Base-by-base conservation (phyloP, 2,888 invertebrate genomes). In the Reticulitermes lucifugus region DNA sequence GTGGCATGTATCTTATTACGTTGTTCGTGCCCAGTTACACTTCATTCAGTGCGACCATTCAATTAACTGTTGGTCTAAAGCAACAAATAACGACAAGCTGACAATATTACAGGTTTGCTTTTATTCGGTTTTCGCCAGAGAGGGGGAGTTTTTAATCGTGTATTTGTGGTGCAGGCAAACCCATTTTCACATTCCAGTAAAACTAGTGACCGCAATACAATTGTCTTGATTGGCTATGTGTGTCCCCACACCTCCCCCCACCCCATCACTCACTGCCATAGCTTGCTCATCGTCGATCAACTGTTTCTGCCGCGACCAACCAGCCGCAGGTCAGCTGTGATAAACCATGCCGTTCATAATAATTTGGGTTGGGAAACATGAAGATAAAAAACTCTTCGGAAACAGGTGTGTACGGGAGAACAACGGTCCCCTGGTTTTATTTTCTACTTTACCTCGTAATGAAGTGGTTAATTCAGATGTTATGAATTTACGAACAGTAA, bases 211-310 rank as follows among this genome's bases (percentile, higher is more conserved):
- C 51, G 51, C n/a, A 46, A 77, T 46, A 77, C 77, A 77, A 77
- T 77, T 77, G 41, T 77, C 46, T 41, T 77, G 77, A 77, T 77
- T 77, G 46, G 77, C 77, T 77, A 51, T 5, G 51, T 14, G n/a
- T 25, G 65, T 25, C 25, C 65, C 25, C 7, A 7, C 65, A 10
- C 65, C 0, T 3, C 25, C 65, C 25, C n/a, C 6, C 65, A 2
- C 65, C 4, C n/a, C 14, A 1, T 65, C 25, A 65, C n/a, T 25
- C 65, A 65, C 9, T 65, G 65, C n/a, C 65, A 65, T 25, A 65
- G 25, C 9, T 7, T 5, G 9, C 25, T 65, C 9, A 7, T 25
- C 65, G 21, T 60, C 60, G 9, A 9, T n/a, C 14, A n/a, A 0
- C 25, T 65, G 65, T n/a, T 65, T 65, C 55, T 55, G 55, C 18